These are phyloP conservation scores for Mus spretus DNA, from an alignment of 2,797 vertebrate species.

Conservation along the genomic window DNA sequence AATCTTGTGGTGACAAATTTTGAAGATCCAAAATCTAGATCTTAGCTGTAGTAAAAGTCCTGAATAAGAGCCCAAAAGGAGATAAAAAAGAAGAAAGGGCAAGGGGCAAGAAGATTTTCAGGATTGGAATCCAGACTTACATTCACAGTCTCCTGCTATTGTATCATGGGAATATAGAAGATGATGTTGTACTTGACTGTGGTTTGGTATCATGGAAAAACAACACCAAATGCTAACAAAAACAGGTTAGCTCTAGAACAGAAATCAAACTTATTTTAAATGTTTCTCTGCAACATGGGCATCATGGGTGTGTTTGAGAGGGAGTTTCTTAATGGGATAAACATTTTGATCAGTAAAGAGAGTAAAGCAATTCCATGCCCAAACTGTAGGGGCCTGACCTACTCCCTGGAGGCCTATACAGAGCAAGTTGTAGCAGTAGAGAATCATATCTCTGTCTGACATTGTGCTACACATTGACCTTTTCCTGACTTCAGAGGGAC, in stretches of 20 bases:
- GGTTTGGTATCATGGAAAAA: background rate
- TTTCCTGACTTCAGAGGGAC: background rate
- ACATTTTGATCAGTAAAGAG: background rate
- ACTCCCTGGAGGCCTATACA: background rate
- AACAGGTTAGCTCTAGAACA: background rate
- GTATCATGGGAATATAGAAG: background rate
- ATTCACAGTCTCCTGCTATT: background rate
- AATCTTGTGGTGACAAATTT: background rate
- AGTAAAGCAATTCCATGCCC: background rate
- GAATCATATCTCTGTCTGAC: background rate
- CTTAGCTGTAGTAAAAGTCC: background rate
- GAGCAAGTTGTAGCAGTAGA: background rate
- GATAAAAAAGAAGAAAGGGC: background rate
- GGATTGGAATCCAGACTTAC: background rate
- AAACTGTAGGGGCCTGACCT: background rate
- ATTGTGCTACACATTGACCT: background rate
- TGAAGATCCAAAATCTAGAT: background rate
- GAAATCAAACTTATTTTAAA: background rate
- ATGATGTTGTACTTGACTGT: background rate
- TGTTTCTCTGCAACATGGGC: background rate
- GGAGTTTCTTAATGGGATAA: background rate
- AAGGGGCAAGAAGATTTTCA: background rate
- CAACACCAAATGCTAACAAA: background rate
- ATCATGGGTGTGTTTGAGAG: background rate
- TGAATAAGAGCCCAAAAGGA: background rate